Base-by-base conservation (phyloP, 2,888 invertebrate genomes). In the Sthenelais limicola region DNA sequence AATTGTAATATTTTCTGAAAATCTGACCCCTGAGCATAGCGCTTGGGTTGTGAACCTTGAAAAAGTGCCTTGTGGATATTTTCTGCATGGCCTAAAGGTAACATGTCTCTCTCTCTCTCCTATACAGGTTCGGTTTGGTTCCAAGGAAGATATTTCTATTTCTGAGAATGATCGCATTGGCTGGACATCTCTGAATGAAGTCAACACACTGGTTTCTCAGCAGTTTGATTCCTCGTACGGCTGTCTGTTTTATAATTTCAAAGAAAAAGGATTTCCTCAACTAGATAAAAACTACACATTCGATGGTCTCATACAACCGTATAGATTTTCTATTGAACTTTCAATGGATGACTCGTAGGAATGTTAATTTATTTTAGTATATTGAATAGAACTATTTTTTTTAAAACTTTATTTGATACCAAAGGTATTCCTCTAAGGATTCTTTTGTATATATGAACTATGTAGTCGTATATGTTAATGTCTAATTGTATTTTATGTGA, bases 271-370 rank as follows among this genome's bases (percentile, higher is more conserved):
- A 12, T 2, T n/a, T 7, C 38, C 28, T 18, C 9, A 21, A 24
- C 3, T 62, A 12, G 62, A 43, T 21, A 21, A 2, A 2, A 62
- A 62, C 24, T 35, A 62, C 62, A 62, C 35, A 9, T 62, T 62
- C 38, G 62, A 62, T 24, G 62, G 38, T 24, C 62, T 62, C 9
- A 2, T 62, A n/a, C 62, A 62, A 9, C 62, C 62, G 15, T 43
- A 38, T 18, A 9, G n/a, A 1, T 62, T 62, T 24, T 30, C 30
- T 18, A 56, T 56, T 12, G n/a, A 5, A 28, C 7, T 33, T 18
- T n/a, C 18, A 28, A 33, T 56, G 30, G 33, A 32, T 18, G 12
- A 43, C 12, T 9, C 43, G 18, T 43, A 18, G 43, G 43, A 43
- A 43, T 9, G 12, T 43, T 18, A 9, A 12, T 43, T 18, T 12